Percentiles rank a stretch among this genome's conserved stretches.
These are phyloP conservation scores for Ploceus nigricollis DNA, from an alignment of 2,113 vertebrate genomes.

Conservation along the genomic window DNA sequence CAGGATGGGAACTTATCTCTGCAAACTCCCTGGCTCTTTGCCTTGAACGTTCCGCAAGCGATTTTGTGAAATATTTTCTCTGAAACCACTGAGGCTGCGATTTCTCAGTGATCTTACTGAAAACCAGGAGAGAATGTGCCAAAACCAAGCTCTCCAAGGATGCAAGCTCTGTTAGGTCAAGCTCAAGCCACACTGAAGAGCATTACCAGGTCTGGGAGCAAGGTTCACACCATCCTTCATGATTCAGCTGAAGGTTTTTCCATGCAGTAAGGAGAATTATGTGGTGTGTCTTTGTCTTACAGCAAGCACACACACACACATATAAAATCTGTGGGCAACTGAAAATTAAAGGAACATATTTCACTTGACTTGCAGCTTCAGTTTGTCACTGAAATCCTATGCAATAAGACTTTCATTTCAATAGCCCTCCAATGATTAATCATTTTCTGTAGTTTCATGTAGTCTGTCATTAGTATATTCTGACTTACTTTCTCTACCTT, in stretches of 20 bases:
- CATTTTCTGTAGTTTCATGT: neutral
- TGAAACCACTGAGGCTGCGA: neutral
- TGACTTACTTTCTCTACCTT: neutral
- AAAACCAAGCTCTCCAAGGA: neutral
- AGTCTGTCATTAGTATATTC: neutral
- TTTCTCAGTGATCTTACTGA: neutral
- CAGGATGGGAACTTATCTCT: neutral
- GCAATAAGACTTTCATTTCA: neutral
- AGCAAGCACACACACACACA: neutral
- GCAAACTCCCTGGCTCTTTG: neutral
- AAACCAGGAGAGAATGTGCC: neutral
- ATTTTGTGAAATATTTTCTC: neutral
- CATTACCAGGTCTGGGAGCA: neutral
- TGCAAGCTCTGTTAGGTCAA: neutral
- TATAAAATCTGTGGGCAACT: neutral
- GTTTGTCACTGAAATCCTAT: neutral
- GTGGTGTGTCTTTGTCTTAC: neutral
- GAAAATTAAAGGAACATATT: neutral
- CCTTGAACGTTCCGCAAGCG: neutral
- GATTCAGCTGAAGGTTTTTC: neutral
- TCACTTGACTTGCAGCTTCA: neutral
- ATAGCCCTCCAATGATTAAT: neutral
- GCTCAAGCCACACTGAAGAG: neutral
- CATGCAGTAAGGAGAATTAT: neutral
- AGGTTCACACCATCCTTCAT: neutral